These are phyloP conservation scores for Conops quadrifasciatus DNA, from an alignment of 2,888 invertebrate genomes.

Conservation along the genomic window DNA sequence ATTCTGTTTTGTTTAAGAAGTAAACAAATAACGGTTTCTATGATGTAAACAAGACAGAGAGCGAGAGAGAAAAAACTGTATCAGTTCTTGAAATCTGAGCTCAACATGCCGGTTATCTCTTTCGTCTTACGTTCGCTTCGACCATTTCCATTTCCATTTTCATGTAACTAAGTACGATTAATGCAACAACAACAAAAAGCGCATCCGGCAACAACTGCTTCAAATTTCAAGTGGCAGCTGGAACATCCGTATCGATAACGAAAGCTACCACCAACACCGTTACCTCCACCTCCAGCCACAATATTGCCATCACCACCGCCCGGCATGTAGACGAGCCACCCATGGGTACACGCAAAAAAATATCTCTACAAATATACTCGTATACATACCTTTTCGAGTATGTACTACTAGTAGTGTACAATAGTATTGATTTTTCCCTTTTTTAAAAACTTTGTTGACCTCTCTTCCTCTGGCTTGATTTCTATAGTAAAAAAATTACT, in stretches of 20 bases:
- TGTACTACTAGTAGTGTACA: no score
- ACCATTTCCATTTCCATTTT: not conserved
- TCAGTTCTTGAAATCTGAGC: constrained; percentile 24
- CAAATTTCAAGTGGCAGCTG: constrained; percentile 32
- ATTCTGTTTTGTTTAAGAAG: constrained; percentile 20
- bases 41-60: constrained; percentile 2
- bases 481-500: no score
- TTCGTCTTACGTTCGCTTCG: not conserved
- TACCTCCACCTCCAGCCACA: no score
- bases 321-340: no score
- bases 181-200: constrained; percentile 12
- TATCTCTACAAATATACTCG: no score
- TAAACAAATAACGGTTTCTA: constrained; percentile 5
- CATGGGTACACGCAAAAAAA: no score
- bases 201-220: constrained; percentile 16
- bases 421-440: no score
- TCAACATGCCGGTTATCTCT: not conserved
- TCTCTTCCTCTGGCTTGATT: no score
- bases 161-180: not conserved
- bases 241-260: constrained; percentile 27
- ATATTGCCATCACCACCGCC: no score
- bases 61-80: constrained; percentile 10
- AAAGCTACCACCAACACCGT: not conserved
- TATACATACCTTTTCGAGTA: no score
- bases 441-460: no score